A percentile compares a stretch with the other conserved stretches of the same genome.
Evolutionary conservation across 2,797 vertebrate genomes (phyloP).

Genomic region (Neostethus bicornis): DNA sequence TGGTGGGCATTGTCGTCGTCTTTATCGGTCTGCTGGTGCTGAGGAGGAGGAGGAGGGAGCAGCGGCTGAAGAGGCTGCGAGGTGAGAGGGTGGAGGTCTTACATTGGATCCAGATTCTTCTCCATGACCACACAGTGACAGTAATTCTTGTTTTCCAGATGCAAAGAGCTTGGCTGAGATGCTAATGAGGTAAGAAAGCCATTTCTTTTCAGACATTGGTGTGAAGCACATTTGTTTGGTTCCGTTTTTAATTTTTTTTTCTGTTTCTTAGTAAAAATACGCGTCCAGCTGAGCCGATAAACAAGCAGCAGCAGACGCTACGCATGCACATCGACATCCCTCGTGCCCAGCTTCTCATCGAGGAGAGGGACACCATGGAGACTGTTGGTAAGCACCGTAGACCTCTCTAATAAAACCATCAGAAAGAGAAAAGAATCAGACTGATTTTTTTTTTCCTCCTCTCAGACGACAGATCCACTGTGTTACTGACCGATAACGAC

Average conservation of each 20-base stretch:
- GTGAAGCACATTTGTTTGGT: not conserved
- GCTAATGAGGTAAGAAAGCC: conserved; percentile 94
- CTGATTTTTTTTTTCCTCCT: conserved; percentile 18
- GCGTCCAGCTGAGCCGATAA: conserved; percentile 93
- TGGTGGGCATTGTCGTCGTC: conserved; percentile 90
- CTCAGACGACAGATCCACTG: conserved; percentile 95
- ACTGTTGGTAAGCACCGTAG: conserved; percentile 86
- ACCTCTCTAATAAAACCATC: no score
- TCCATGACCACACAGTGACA: not conserved
- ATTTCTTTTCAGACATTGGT: not conserved
- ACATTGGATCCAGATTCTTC: not conserved
- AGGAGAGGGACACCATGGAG: conserved; percentile 98
- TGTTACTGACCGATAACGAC: conserved; percentile 94
- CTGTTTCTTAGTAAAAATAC: conserved; percentile 91
- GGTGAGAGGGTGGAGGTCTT: conserved; percentile 75
- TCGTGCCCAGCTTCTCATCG: conserved; percentile 94
- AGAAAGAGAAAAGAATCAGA: no score
- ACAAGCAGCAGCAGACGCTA: conserved; percentile 96
- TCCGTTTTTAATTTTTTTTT: conserved; percentile 20
- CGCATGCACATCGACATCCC: conserved; percentile 99
- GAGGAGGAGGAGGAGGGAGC: conserved; percentile 91
- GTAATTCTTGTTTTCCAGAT: conserved; percentile 81
- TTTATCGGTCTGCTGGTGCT: conserved; percentile 90
- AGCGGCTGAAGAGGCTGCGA: conserved; percentile 94
- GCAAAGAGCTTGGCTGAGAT: conserved; percentile 98